A percentile compares a stretch with the other conserved stretches of the same genome.
phyloP scores from a whole-genome alignment of 2,797 vertebrate species.

The Trematomus bernacchii region DNA sequence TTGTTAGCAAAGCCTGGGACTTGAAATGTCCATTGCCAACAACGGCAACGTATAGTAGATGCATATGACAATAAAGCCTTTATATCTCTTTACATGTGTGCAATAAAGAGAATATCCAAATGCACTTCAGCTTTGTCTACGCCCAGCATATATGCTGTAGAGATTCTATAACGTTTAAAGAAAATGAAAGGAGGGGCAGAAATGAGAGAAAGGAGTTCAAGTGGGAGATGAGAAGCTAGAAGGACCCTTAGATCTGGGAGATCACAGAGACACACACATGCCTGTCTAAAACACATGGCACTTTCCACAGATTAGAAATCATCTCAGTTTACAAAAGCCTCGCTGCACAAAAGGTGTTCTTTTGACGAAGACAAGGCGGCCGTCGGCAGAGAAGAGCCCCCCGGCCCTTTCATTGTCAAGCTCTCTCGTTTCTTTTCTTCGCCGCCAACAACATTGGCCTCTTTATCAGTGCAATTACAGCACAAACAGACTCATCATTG shows the following conservation, averaged over 20 bases:
- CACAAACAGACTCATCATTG: conserved; percentile 85
- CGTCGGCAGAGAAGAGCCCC: conserved; percentile 54
- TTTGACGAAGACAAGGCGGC: conserved; percentile 65
- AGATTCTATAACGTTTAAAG: conserved; percentile 11
- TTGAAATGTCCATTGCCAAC: too few species aligned
- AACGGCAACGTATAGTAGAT: too few species aligned
- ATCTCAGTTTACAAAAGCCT: conserved; percentile 70
- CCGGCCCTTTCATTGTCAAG: conserved; percentile 66
- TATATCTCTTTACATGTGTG: neutral
- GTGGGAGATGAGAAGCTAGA: conserved; percentile 63
- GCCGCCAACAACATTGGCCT: conserved; percentile 77
- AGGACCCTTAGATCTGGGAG: conserved; percentile 63
- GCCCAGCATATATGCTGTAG: neutral
- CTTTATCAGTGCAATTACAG: conserved; percentile 89
- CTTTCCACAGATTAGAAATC: conserved; percentile 72
- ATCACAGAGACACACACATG: conserved; percentile 51
- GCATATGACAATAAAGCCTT: too few species aligned
- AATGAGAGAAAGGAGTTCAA: conserved; percentile 47
- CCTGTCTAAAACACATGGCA: conserved; percentile 68
- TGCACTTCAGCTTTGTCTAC: neutral
- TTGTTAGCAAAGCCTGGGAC: too few species aligned
- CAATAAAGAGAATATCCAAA: neutral
- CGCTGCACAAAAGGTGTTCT: conserved; percentile 75
- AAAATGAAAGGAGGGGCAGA: neutral
- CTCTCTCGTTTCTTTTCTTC: conserved; percentile 73